Evolutionary conservation across 2,888 invertebrate genomes (phyloP).

Genomic region (Spilarctia lutea): DNA sequence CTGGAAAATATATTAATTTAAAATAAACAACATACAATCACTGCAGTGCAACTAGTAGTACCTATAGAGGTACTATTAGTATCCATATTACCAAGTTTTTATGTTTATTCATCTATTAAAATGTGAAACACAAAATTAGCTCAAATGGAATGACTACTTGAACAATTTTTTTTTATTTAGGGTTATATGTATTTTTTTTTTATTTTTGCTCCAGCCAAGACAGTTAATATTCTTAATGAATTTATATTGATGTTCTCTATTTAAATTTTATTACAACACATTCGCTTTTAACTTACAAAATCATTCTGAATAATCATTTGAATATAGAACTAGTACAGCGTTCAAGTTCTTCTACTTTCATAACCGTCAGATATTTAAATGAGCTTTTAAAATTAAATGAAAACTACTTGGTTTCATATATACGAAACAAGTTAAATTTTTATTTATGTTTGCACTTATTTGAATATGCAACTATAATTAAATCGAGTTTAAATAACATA

Average conservation of each 20-base stretch:
- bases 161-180: too few species aligned
- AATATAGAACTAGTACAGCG: not conserved
- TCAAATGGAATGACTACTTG: too few species aligned
- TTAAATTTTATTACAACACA: too few species aligned
- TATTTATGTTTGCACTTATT: not conserved
- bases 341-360: not conserved
- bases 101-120: too few species aligned
- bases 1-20: slow-evolving; percentile 9
- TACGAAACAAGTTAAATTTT: not conserved
- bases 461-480: not conserved
- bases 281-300: not conserved
- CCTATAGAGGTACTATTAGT: too few species aligned
- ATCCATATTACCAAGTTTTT: too few species aligned
- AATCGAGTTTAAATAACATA: not conserved
- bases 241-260: too few species aligned
- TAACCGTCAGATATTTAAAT: not conserved
- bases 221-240: too few species aligned
- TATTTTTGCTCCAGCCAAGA: too few species aligned
- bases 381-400: not conserved
- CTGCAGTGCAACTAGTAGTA: not conserved
- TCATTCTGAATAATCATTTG: not conserved
- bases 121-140: not conserved
- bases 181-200: too few species aligned
- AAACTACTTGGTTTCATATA: not conserved
- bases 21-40: not conserved